A percentile compares a stretch with the other conserved stretches of the same genome.
These are phyloP conservation scores for Phoenicopterus ruber DNA, from an alignment of 2,113 vertebrate genomes.

Conservation along the genomic window DNA sequence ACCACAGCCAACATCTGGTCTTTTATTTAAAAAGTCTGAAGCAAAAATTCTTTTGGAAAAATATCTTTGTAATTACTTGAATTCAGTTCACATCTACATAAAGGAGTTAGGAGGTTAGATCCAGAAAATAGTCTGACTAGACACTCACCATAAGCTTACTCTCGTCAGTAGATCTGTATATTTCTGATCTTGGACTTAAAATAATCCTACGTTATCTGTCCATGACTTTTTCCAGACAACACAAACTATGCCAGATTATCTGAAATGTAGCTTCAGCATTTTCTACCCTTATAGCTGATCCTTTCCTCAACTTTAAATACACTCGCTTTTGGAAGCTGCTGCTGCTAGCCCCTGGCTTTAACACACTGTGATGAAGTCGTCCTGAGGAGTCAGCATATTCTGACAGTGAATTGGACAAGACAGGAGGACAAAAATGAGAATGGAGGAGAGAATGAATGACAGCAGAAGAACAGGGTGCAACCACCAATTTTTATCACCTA, in stretches of 20 bases:
- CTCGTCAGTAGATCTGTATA: background rate
- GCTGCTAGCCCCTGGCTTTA: constrained; percentile 53
- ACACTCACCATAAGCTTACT: background rate
- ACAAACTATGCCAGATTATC: background rate
- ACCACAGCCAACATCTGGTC: background rate
- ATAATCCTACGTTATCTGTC: background rate
- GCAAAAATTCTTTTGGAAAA: background rate
- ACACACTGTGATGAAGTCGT: background rate
- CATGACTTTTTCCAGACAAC: background rate
- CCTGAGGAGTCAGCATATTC: constrained; percentile 41
- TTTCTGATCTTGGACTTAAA: background rate
- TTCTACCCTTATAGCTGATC: background rate
- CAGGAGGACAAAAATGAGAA: background rate
- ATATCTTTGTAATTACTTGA: background rate
- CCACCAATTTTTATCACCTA: background rate
- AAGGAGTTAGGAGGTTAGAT: background rate
- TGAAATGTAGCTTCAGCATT: background rate
- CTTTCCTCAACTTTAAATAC: background rate
- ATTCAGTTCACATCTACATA: background rate
- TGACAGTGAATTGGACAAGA: constrained; percentile 40
- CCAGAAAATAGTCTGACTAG: background rate
- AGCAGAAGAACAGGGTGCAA: background rate
- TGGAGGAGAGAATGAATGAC: background rate
- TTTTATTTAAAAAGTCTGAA: background rate
- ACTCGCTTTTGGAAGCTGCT: constrained; percentile 26